phyloP scores from a whole-genome alignment of 2,888 invertebrate genomes.

The Piscicola geometra region DNA sequence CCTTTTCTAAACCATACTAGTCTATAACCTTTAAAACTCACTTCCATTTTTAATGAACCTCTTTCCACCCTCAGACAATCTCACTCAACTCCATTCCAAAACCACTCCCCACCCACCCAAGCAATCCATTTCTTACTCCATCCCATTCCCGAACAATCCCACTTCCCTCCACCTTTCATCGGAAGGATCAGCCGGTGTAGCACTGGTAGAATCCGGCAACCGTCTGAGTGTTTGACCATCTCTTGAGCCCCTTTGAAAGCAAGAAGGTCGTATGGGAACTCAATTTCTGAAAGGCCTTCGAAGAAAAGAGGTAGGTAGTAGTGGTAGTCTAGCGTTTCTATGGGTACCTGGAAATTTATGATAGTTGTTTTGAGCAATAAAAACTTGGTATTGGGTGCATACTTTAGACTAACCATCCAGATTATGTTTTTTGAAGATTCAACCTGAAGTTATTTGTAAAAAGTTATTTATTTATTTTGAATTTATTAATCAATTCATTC shows the following conservation, averaged over 20 bases:
- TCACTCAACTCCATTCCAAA: no score
- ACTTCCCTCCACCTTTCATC: constrained; percentile 70
- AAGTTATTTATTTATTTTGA: no score
- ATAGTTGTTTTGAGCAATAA: background rate
- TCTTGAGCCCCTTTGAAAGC: constrained; percentile 83
- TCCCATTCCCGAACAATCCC: background rate
- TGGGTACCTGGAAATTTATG: constrained; percentile 72
- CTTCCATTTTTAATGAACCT: no score
- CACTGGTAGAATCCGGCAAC: constrained; percentile 77
- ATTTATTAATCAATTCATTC: no score
- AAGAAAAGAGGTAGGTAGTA: constrained; percentile 90
- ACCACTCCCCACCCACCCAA: no score
- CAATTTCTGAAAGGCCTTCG: constrained; percentile 78
- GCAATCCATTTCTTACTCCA: no score
- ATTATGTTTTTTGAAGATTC: background rate
- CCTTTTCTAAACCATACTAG: no score
- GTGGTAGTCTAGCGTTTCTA: constrained; percentile 82
- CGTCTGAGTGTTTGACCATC: constrained; percentile 73
- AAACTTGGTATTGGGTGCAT: no score
- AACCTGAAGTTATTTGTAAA: no score
- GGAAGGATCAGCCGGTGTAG: constrained; percentile 88
- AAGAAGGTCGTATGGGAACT: constrained; percentile 79
- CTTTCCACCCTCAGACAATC: no score
- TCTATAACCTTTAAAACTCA: no score
- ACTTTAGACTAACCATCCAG: background rate